phyloP scores from a whole-genome alignment of 2,888 invertebrate species.

The Torymus tubicola region DNA sequence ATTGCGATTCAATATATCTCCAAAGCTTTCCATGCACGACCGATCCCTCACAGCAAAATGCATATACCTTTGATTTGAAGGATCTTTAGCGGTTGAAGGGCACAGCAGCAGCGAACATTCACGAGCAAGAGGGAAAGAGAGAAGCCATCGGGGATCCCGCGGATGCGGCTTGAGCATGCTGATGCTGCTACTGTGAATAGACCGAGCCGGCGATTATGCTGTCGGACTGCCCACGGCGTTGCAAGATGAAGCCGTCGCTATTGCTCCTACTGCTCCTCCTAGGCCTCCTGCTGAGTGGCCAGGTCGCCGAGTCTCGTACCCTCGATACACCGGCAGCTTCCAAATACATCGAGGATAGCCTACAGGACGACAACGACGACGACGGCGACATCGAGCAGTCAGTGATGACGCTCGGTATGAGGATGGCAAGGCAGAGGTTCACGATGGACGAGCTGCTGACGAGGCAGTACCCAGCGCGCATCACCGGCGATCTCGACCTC shows the following conservation, averaged over 20 bases:
- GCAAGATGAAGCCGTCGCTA: slow-evolving; percentile 41
- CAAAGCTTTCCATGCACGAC: too few relatives aligned
- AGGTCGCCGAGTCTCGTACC: slow-evolving; percentile 33
- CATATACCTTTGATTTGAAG: too few relatives aligned
- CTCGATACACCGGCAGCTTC: not conserved
- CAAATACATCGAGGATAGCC: too few relatives aligned
- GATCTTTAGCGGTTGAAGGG: too few relatives aligned
- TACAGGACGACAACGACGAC: not conserved
- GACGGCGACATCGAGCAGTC: too few relatives aligned
- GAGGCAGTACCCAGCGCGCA: slow-evolving; percentile 82
- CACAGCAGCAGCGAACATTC: too few relatives aligned
- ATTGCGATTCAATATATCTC: too few relatives aligned
- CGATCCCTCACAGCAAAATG: too few relatives aligned
- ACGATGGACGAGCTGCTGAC: slow-evolving; percentile 84
- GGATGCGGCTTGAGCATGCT: slow-evolving; percentile 11
- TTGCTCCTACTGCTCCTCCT: slow-evolving; percentile 20
- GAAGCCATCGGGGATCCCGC: not conserved
- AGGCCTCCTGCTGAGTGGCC: slow-evolving; percentile 7
- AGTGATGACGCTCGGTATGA: too few relatives aligned
- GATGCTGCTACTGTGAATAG: slow-evolving; percentile 39
- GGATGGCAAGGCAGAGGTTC: slow-evolving; percentile 71
- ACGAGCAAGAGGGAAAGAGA: too few relatives aligned
- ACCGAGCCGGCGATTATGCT: not conserved
- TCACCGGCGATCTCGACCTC: slow-evolving; percentile 86
- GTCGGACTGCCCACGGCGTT: too few relatives aligned